phyloP scores from a whole-genome alignment of 2,797 vertebrate genomes.

The Gambusia yucatana region DNA sequence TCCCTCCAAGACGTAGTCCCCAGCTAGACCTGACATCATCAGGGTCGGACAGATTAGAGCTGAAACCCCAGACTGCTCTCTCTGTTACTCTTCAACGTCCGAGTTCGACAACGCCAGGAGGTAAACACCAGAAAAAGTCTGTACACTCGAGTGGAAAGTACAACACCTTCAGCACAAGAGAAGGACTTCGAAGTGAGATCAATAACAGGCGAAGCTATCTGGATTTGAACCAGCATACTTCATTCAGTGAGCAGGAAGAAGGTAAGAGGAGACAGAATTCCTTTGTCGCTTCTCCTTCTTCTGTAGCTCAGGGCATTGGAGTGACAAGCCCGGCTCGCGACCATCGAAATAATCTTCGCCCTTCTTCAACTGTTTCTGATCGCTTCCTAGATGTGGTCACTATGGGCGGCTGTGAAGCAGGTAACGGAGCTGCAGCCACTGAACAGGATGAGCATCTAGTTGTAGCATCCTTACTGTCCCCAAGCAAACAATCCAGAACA shows the following conservation, averaged over 20 bases:
- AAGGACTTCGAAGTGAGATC: conserved; percentile 74
- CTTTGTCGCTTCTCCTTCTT: conserved; percentile 51
- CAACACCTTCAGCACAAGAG: conserved; percentile 90
- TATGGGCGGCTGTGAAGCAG: conserved; percentile 67
- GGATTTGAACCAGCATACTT: conserved; percentile 86
- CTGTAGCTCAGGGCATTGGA: conserved; percentile 27
- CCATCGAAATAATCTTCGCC: conserved; percentile 73
- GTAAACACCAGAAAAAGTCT: conserved; percentile 87
- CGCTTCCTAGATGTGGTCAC: conserved; percentile 72
- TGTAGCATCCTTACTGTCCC: conserved; percentile 75
- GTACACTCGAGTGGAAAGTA: conserved; percentile 86
- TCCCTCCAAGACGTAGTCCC: conserved; percentile 91
- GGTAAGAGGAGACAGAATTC: conserved; percentile 83
- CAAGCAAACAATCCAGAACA: conserved; percentile 84
- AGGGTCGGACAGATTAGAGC: conserved; percentile 84
- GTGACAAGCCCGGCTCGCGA: conserved; percentile 65
- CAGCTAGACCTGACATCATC: conserved; percentile 84
- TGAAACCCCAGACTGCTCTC: conserved; percentile 83
- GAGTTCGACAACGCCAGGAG: conserved; percentile 82
- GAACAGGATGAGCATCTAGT: conserved; percentile 85
- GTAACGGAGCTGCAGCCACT: conserved; percentile 62
- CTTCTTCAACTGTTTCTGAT: conserved; percentile 77
- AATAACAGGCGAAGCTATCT: conserved; percentile 73
- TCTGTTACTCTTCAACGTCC: conserved; percentile 89
- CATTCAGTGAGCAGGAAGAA: conserved; percentile 85